Base-by-base conservation (phyloP, 2,888 invertebrate genomes). In the Drosophila nigritarsus region DNA sequence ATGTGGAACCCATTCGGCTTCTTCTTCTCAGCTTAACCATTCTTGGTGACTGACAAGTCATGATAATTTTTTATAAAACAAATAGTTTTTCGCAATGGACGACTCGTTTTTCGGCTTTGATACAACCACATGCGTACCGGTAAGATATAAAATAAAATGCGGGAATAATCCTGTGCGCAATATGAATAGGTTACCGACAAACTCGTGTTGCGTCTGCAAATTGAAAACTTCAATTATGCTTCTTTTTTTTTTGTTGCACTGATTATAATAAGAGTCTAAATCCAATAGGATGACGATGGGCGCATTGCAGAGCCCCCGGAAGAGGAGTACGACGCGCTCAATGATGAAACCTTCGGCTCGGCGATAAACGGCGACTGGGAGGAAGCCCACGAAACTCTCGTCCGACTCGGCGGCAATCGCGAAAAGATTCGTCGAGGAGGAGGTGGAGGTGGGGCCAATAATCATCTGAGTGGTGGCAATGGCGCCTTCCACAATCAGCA, bases 321-420 rank as follows among this genome's bases (percentile, higher is more conserved):
- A 88, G 97, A 97, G 76, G 97, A 97, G 90, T 98, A 97, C 93
- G 98, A 98, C 94, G 97, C 97, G 1, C 95, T 98, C 77, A 98
- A 98, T 87, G 97, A 98, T 93, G 98, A 98, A 93, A 98, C 98
- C 0, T 98, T 98, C 92, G 98, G 98, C 32, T 95, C 95, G 60
- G 96, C 95, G 78, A 96, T 95, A 90, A 94, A 95, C 71, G 95
- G 95, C 20, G 96, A 96, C 90, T 96, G 96, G 96, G 96, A 96
- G 89, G 94, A 95, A 82, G 95, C 95, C 78, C 96, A 96, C 92
- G 96, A 96, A 90, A 95, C 95, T 89, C 94, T 95, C 81, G 95
- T 96, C 8, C 94, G 91, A 30, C 86, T 92, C 71, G 89, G 86
- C 18, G 91, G 90, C 67, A 89, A 86, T 91, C 78, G 78, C n/a